Conservation (phyloP, 1,140 invertebrate genomes). For the Halictus rubicundus region DNA sequence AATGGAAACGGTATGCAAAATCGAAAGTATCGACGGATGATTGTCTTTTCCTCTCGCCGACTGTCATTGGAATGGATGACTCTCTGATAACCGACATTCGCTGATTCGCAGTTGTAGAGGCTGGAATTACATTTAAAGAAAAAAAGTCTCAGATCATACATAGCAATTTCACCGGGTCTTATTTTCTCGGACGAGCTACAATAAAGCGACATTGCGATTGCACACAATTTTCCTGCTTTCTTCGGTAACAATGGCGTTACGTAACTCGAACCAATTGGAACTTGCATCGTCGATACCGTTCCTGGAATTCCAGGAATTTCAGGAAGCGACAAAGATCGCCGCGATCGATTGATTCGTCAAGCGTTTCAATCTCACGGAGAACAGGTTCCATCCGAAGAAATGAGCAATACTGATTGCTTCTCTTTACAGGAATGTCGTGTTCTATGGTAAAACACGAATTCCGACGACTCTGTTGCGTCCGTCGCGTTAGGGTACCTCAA, state of each 20-base stretch:
- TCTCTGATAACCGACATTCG: background rate
- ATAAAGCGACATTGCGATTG: slow-evolving; percentile 6
- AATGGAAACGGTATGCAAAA: background rate
- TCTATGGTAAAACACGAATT: background rate
- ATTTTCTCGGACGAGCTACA: background rate
- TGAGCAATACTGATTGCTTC: background rate
- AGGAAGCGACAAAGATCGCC: background rate
- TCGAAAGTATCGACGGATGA: background rate
- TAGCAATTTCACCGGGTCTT: background rate
- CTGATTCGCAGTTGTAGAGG: background rate
- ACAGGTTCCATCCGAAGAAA: background rate
- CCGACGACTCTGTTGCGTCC: background rate
- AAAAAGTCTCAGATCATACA: background rate
- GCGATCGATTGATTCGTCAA: slow-evolving; percentile 19
- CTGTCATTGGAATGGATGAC: background rate
- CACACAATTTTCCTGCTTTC: slow-evolving; percentile 12
- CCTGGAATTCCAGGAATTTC: background rate
- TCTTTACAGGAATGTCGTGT: background rate
- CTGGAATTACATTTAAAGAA: background rate
- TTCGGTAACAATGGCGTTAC: background rate
- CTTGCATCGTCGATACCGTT: background rate
- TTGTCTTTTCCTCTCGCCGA: background rate
- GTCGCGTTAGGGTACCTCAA: background rate
- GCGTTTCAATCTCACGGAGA: background rate
- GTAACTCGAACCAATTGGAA: background rate